These are phyloP conservation scores for Denticeps clupeoides DNA, from an alignment of 2,797 vertebrate species.

Conservation along the genomic window DNA sequence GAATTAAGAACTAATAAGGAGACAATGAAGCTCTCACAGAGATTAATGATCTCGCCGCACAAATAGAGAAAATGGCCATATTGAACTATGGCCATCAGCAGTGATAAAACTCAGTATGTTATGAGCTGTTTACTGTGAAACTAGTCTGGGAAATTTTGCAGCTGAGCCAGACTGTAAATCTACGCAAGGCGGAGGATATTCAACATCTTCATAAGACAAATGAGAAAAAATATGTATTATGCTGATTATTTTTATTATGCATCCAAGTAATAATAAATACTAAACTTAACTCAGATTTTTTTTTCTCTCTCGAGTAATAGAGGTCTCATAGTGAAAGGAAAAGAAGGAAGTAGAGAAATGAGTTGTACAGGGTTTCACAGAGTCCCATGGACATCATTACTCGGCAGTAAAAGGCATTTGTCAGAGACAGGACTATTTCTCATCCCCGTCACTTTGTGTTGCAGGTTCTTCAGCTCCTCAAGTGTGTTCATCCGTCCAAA, in stretches of 20 bases:
- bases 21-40: conserved; percentile 50
- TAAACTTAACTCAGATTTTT: no score
- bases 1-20: conserved; percentile 65
- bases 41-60: conserved; percentile 64
- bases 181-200: no score
- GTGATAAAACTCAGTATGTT: conserved; percentile 16
- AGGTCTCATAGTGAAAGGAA: background rate
- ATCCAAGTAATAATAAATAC: no score
- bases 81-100: conserved; percentile 22
- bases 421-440: conserved; percentile 23
- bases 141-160: conserved; percentile 1
- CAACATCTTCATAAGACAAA: no score
- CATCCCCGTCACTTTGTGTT: conserved; percentile 5
- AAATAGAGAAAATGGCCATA: conserved; percentile 34
- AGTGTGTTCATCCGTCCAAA: no score
- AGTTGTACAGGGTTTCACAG: conserved; percentile 8
- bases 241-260: no score
- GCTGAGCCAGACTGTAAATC: background rate
- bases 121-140: conserved; percentile 32
- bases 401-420: conserved; percentile 22
- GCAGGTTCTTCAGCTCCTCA: background rate
- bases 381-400: conserved; percentile 35
- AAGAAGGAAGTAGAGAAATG: conserved; percentile 20
- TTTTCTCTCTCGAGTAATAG: no score
- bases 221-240: no score